A percentile compares a stretch with the other conserved stretches of the same genome.
These are phyloP conservation scores for Oxyura jamaicensis DNA, from an alignment of 2,113 vertebrate genomes.

Conservation along the genomic window DNA sequence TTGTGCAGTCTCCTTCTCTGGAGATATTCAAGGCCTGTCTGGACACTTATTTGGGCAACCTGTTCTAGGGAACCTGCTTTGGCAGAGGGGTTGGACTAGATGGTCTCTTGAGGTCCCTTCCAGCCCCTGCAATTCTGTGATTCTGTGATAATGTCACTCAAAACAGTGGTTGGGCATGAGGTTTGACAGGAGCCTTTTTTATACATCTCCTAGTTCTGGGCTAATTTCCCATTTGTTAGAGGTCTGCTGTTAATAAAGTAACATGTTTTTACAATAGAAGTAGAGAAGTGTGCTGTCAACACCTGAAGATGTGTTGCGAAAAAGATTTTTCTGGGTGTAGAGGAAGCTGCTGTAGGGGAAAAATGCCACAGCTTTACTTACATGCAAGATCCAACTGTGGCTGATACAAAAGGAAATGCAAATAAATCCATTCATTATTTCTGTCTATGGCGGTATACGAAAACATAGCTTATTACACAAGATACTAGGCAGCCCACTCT, in stretches of 20 bases:
- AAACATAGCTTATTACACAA: background rate
- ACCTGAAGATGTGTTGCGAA: background rate
- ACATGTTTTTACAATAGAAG: background rate
- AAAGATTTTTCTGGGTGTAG: background rate
- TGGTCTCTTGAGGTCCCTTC: too few relatives aligned
- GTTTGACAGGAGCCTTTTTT: background rate
- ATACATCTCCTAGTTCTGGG: background rate
- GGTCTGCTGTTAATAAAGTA: background rate
- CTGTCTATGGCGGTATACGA: background rate
- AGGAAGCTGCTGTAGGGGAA: background rate
- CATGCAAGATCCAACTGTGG: background rate
- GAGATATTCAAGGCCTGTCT: too few relatives aligned
- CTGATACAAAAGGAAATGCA: background rate
- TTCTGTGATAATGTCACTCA: background rate
- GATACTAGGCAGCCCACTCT: background rate
- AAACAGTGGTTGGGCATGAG: background rate
- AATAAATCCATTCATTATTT: background rate
- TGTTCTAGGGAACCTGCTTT: too few relatives aligned
- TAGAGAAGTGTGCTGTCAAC: background rate
- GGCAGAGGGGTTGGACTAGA: too few relatives aligned
- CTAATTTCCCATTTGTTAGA: background rate
- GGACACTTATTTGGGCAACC: too few relatives aligned
- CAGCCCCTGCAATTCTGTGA: too few relatives aligned
- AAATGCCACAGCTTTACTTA: background rate
- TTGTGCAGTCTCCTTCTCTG: too few relatives aligned